Evolutionary conservation across 2,113 vertebrate species (phyloP), one percentile per base, ranked within the genome.

Genomic region (Brachyistius frenatus): DNA sequence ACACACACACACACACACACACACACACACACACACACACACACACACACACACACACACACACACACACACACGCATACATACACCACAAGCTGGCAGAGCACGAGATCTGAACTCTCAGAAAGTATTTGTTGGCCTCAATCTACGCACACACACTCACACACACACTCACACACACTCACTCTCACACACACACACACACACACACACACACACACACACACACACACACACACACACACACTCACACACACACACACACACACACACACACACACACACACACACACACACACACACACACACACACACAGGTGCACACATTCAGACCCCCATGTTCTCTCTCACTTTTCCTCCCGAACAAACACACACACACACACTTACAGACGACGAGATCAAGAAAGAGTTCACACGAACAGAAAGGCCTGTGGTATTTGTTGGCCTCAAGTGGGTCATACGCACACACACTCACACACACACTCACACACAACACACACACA

Each of bases 401-500:
- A 84, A 70, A 53, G 54, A 80, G 73, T 87, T 86, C 81, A 88
- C 86, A 89, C 64, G 47, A 86, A 86, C 72, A 75, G 64, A 35
- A 5, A 73, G 66, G 83, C 84, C 85, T 86, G 67, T 86, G 80
- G 80, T 86, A 90, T 84, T 81, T 80, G 73, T 83, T 83, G 74
- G 87, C 85, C 82, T 90, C 88, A 92, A 92, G 85, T 90, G 89
- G 91, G 88, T 88, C 88, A 23, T 23, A 71, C 73, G 60, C 72
- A 66, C 64, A 76, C 64, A 82, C 71, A 76, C 57, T 60, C 62
- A 61, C 60, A 71, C 77, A 47, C 75, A 44, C 66, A 44, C 66
- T 78, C 46, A 71, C 65, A 65, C 72, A 76, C 79, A 82, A 62
- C 80, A 61, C 65, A 65, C 72, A 63, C 71, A 65, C 63, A 76